These are phyloP conservation scores for Erpobdella octoculata DNA, from an alignment of 2,888 invertebrate species.

Conservation along the genomic window DNA sequence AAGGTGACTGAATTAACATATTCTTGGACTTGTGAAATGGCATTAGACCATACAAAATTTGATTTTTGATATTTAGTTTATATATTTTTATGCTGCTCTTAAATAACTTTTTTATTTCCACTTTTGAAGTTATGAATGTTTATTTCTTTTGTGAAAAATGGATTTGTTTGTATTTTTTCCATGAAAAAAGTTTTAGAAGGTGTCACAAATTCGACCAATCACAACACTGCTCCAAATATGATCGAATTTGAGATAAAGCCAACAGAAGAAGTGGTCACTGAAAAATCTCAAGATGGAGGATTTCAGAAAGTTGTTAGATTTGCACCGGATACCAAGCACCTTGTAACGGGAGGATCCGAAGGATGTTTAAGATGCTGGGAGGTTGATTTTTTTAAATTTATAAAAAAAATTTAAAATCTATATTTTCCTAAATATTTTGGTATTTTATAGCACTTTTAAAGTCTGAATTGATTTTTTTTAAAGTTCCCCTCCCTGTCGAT, in stretches of 20 bases:
- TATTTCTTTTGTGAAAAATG: neutral
- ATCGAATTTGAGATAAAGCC: conserved; percentile 49
- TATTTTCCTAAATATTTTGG: neutral
- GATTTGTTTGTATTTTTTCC: conserved; percentile 5
- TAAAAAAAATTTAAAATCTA: neutral
- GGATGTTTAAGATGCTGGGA: conserved; percentile 78
- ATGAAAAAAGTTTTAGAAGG: conserved; percentile 32
- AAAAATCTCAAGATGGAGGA: conserved; percentile 61
- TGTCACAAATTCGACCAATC: conserved; percentile 29
- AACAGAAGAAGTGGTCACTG: conserved; percentile 47
- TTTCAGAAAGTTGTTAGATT: conserved; percentile 77
- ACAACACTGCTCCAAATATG: conserved; percentile 40
- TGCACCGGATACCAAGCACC: conserved; percentile 66
- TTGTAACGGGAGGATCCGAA: conserved; percentile 87
- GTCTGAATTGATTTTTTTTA: conserved; percentile 31
- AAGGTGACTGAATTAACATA: too few species aligned
- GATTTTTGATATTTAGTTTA: too few species aligned
- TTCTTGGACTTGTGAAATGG: too few species aligned
- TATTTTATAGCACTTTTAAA: neutral
- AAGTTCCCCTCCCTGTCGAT: conserved; percentile 70
- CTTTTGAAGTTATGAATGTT: neutral
- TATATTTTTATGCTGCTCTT: too few species aligned
- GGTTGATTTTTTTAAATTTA: conserved; percentile 38
- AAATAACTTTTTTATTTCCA: too few species aligned
- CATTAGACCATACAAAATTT: too few species aligned